Conservation (phyloP, 1,140 invertebrate species). For the Brachionus rotundiformis region DNA sequence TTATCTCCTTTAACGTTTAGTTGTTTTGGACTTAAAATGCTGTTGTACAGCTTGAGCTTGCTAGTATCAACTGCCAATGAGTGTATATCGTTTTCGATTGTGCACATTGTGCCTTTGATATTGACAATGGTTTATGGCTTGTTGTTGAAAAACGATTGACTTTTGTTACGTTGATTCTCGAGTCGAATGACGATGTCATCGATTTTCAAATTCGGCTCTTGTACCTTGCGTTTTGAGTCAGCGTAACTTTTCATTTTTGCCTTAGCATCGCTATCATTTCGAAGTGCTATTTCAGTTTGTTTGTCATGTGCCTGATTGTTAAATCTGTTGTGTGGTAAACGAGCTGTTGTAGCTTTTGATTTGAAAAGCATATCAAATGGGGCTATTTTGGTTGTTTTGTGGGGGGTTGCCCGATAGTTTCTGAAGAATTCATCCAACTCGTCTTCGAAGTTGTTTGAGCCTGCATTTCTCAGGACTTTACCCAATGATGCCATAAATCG, state of each 20-base stretch:
- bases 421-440: not conserved
- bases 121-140: not conserved
- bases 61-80: not conserved
- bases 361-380: not conserved
- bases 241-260: too few species aligned
- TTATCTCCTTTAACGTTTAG: not conserved
- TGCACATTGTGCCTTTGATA: not conserved
- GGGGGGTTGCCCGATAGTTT: not conserved
- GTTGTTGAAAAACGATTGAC: not conserved
- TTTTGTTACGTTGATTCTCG: not conserved
- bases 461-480: not conserved
- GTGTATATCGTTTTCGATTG: not conserved
- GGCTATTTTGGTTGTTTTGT: not conserved
- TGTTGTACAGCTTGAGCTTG: constrained; percentile 6
- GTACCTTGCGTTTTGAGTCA: not conserved
- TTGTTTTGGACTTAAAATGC: not conserved
- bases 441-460: not conserved
- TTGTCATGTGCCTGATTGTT: not conserved
- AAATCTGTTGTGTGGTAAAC: not conserved
- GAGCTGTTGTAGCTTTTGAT: not conserved
- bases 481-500: not conserved
- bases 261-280: not conserved
- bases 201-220: not conserved
- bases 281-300: not conserved
- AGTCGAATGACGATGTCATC: not conserved